phyloP scores from a whole-genome alignment of 37 sponge, comb jelly and placozoan genomes.

The Aplysina aerophoba region DNA sequence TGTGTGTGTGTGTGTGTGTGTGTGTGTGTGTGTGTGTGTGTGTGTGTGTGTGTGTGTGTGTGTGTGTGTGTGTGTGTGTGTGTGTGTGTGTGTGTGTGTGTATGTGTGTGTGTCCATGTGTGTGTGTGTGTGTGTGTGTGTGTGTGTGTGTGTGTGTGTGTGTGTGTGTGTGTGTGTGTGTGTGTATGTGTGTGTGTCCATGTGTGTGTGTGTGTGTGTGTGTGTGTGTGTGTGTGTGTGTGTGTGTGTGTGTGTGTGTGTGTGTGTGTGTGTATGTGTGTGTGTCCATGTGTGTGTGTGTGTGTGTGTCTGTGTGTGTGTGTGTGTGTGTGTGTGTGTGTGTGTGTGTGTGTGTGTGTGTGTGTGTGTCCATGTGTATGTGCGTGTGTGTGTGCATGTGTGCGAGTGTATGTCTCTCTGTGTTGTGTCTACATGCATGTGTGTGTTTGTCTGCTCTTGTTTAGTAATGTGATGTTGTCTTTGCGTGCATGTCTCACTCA shows the following conservation, averaged over 20 bases:
- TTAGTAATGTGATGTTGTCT: not conserved
- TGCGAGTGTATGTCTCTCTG: not conserved
- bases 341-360: not conserved
- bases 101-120: not conserved
- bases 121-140: too few species aligned
- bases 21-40: too few species aligned
- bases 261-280: too few species aligned
- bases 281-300: not conserved
- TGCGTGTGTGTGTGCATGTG: too few species aligned
- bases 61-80: not conserved
- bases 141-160: too few species aligned
- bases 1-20: not conserved
- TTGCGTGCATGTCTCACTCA: not conserved
- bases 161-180: not conserved
- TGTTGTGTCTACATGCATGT: conserved; percentile 26
- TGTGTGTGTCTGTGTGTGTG: not conserved
- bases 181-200: not conserved
- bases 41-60: too few species aligned
- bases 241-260: too few species aligned
- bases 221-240: not conserved
- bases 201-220: too few species aligned
- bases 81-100: not conserved
- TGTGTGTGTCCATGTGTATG: too few species aligned
- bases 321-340: too few species aligned
- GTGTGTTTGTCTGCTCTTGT: too few species aligned